Evolutionary conservation across 2,113 vertebrate genomes (phyloP).

Genomic region (Pseudolaguvia tuberculata): DNA sequence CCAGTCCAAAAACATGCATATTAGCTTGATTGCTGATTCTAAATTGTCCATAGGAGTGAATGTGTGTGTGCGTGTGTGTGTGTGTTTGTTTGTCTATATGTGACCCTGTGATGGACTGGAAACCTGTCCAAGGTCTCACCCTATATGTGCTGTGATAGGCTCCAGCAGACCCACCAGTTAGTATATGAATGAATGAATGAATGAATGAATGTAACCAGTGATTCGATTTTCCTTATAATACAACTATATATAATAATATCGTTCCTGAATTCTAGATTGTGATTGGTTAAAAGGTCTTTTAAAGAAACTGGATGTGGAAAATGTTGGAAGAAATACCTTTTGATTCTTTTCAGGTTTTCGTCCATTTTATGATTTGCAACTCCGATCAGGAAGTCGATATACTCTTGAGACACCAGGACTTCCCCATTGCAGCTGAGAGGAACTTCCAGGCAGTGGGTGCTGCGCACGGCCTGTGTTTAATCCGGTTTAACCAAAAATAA

Average conservation of each 20-base stretch:
- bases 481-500: neutral
- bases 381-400: constrained; percentile 77
- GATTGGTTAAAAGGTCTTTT: neutral
- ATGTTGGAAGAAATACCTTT: constrained; percentile 66
- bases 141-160: too few species aligned
- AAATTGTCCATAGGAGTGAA: too few species aligned
- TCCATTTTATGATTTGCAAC: constrained; percentile 88
- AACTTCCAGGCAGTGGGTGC: constrained; percentile 90
- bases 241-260: neutral
- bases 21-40: too few species aligned
- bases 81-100: too few species aligned
- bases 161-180: too few species aligned
- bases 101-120: too few species aligned
- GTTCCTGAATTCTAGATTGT: neutral
- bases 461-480: constrained; percentile 80
- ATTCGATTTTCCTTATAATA: neutral
- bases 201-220: too few species aligned
- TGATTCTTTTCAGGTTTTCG: constrained; percentile 81
- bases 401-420: constrained; percentile 79
- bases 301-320: neutral
- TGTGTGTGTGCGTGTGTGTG: too few species aligned
- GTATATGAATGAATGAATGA: too few species aligned
- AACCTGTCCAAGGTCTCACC: too few species aligned
- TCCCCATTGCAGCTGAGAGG: constrained; percentile 77
- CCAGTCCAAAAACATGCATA: too few species aligned